phyloP scores from a whole-genome alignment of 2,888 invertebrate species.

The Colletes collaris region DNA sequence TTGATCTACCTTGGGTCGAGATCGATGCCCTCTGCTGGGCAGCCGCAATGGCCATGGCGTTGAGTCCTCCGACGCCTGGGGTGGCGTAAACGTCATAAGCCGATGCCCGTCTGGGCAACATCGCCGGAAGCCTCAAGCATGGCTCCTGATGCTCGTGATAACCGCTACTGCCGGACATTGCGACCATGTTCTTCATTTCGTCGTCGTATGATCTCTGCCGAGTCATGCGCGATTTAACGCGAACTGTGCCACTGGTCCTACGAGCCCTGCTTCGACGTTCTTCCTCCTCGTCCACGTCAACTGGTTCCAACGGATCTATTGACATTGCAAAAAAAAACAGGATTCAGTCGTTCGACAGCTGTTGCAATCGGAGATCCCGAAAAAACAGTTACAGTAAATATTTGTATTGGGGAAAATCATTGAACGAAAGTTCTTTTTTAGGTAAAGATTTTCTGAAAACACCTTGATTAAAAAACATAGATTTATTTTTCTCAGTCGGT shows the following conservation, averaged over 20 bases:
- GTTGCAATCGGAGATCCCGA: no score
- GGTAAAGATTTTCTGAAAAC: no score
- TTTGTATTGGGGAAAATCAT: no score
- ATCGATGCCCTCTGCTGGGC: constrained; percentile 79
- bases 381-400: no score
- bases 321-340: neutral
- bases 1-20: constrained; percentile 74
- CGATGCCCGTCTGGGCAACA: constrained; percentile 91
- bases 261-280: constrained; percentile 78
- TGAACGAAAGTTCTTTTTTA: no score
- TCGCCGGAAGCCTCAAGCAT: constrained; percentile 88
- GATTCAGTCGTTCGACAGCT: no score
- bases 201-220: constrained; percentile 94
- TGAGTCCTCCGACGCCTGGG: constrained; percentile 83
- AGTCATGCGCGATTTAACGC: constrained; percentile 87
- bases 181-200: constrained; percentile 85
- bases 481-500: no score
- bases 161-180: constrained; percentile 60
- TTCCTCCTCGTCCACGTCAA: constrained; percentile 82
- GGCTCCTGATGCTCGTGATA: constrained; percentile 82
- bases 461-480: no score
- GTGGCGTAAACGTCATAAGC: constrained; percentile 92
- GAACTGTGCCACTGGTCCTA: constrained; percentile 74
- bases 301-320: constrained; percentile 16
- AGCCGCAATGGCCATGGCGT: constrained; percentile 81